phyloP scores from a whole-genome alignment of 2,113 vertebrate species.

The Petaurus breviceps region DNA sequence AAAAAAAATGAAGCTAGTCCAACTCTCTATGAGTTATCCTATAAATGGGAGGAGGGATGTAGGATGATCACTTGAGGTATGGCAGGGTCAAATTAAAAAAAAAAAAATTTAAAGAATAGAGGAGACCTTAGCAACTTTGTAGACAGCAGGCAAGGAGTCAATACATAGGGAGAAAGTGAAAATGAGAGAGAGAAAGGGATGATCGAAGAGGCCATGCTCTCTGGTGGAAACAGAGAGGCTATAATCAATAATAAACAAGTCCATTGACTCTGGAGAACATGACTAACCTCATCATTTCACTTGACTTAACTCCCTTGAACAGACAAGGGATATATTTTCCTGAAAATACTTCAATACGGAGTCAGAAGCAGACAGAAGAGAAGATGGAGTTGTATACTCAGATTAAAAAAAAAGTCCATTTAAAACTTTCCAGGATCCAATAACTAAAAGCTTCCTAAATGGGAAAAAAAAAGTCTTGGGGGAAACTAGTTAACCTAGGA shows the following conservation, averaged over 20 bases:
- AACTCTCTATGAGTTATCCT: background rate
- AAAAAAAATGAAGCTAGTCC: background rate
- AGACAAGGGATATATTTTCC: background rate
- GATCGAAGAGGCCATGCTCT: background rate
- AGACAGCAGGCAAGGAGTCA: background rate
- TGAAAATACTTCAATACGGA: background rate
- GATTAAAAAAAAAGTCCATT: background rate
- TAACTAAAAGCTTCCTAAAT: constrained; percentile 5
- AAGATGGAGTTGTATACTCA: background rate
- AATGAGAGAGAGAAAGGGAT: background rate
- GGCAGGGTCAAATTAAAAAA: background rate
- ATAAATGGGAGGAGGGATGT: background rate
- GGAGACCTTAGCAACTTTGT: background rate
- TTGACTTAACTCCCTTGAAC: background rate
- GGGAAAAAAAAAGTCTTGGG: constrained; percentile 12
- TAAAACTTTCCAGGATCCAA: constrained; percentile 2
- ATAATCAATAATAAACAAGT: background rate
- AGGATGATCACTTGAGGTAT: background rate
- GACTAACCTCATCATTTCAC: background rate
- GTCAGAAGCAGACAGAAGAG: background rate
- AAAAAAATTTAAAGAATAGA: background rate
- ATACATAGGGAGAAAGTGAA: background rate
- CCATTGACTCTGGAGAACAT: background rate
- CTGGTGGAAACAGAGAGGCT: background rate
- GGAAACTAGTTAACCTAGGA: constrained; percentile 21